Evolutionary conservation across 1,140 invertebrate genomes (phyloP), one percentile per base, ranked within the genome.

Genomic region (Drosophila setifemur): DNA sequence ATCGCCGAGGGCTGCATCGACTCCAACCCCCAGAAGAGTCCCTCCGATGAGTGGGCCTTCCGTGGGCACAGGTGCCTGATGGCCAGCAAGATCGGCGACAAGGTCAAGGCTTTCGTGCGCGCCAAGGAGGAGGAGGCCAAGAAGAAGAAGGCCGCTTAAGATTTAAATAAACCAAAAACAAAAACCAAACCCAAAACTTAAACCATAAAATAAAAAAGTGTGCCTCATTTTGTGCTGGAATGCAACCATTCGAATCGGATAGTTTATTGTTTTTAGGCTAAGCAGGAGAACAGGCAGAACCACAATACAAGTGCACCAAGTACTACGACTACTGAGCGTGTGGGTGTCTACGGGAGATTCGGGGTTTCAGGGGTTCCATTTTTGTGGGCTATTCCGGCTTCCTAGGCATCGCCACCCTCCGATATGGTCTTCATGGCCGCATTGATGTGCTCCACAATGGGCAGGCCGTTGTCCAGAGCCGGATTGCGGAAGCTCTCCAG

Each of bases 401-500:
- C 23, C 60, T 81, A 85, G 50, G 81, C 81, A 66, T 86, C 82
- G 33, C 75, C 81, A 26, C 75, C 82, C 39, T 86, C 81, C 18
- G 87, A 75, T 76, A 89, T 90, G 66, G 68, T 83, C 60, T 88
- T 87, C 81, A 90, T 83, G 44, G 93, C 94, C 31, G 91, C 91
- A 47, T 92, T 91, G 57, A 96, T 94, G 76, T 96, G 95, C 49
- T 93, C 91, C 28, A 93, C 93, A 57, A 96, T 91, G 1, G 93
- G 87, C 11, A 92, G 91, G 12, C 91, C 91, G 2, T 87, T 85
- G 37, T 93, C 91, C 9, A 96, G 91, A 2, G 92, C 91, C 0
- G 94, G 94, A 90, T 97, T 95, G 47, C 92, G 92, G 91, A 96
- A 98, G 48, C 92, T 93, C 43, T 95, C 94, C 4, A 98, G 92